These are phyloP conservation scores for Lymantria monacha DNA, from an alignment of 2,888 invertebrate species.

Conservation along the genomic window DNA sequence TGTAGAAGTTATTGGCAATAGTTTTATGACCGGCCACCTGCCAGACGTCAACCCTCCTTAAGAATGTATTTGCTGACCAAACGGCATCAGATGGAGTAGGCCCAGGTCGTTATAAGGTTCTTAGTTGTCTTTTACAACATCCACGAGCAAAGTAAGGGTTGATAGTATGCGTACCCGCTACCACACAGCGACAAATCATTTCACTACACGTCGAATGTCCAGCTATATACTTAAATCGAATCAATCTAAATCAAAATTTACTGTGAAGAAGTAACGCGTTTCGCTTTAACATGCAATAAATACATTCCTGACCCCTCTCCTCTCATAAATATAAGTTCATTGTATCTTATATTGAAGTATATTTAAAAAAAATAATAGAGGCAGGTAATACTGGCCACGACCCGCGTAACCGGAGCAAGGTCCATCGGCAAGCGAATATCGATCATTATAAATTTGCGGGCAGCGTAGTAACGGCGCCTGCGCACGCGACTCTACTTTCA, in stretches of 20 bases:
- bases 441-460: slow-evolving; percentile 78
- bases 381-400: slow-evolving; percentile 21
- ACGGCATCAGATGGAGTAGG: too few relatives aligned
- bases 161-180: too few relatives aligned
- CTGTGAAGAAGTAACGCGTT: background rate
- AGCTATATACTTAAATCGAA: too few relatives aligned
- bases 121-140: too few relatives aligned
- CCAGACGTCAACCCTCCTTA: too few relatives aligned
- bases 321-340: background rate
- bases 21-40: too few relatives aligned
- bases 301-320: background rate
- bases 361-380: background rate
- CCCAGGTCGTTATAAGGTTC: too few relatives aligned
- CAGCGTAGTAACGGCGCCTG: slow-evolving; percentile 68
- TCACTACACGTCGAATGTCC: too few relatives aligned
- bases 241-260: background rate
- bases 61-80: too few relatives aligned
- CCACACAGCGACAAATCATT: too few relatives aligned
- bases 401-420: slow-evolving; percentile 59
- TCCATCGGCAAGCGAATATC: slow-evolving; percentile 69
- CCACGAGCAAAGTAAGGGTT: too few relatives aligned
- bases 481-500: slow-evolving; percentile 73
- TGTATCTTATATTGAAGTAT: background rate
- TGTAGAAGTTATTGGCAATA: too few relatives aligned
- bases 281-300: background rate